phyloP scores from a whole-genome alignment of 1,140 invertebrate genomes.

The Drosophila parabipectinata region DNA sequence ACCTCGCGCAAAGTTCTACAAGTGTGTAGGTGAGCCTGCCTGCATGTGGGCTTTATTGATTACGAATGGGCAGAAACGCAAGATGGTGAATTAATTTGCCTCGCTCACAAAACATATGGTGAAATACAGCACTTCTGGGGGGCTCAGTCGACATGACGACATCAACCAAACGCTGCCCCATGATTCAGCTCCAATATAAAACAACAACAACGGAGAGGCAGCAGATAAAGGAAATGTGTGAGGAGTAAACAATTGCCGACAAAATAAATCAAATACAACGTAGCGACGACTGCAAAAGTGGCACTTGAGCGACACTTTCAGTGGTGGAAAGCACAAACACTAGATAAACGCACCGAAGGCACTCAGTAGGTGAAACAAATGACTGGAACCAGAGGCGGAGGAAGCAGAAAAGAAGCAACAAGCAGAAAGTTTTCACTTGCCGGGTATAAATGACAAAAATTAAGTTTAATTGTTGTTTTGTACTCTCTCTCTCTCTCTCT shows the following conservation, averaged over 20 bases:
- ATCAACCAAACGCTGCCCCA: conserved; percentile 24
- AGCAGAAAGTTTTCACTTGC: conserved; percentile 55
- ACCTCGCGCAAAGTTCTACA: conserved; percentile 25
- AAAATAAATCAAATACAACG: conserved; percentile 47
- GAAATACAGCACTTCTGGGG: background rate
- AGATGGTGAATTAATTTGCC: conserved; percentile 17
- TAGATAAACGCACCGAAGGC: conserved; percentile 12
- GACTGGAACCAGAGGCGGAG: conserved; percentile 25
- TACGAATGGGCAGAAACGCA: conserved; percentile 26
- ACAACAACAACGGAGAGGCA: conserved; percentile 10
- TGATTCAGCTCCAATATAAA: conserved; percentile 59
- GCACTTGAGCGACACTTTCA: conserved; percentile 72
- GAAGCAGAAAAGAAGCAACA: conserved; percentile 49
- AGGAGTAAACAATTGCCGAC: conserved; percentile 58
- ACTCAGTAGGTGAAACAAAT: conserved; percentile 4
- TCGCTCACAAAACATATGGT: conserved; percentile 2
- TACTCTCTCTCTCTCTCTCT: conserved; percentile 32
- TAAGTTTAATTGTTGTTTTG: conserved; percentile 49
- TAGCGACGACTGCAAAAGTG: conserved; percentile 48
- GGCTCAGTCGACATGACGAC: conserved; percentile 41
- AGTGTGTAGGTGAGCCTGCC: background rate
- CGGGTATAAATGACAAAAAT: conserved; percentile 55
- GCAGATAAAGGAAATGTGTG: conserved; percentile 31
- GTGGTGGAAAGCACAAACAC: conserved; percentile 64
- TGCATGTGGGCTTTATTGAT: conserved; percentile 13